Evolutionary conservation across 2,888 invertebrate species (phyloP).

Genomic region (Germaria angustata): DNA sequence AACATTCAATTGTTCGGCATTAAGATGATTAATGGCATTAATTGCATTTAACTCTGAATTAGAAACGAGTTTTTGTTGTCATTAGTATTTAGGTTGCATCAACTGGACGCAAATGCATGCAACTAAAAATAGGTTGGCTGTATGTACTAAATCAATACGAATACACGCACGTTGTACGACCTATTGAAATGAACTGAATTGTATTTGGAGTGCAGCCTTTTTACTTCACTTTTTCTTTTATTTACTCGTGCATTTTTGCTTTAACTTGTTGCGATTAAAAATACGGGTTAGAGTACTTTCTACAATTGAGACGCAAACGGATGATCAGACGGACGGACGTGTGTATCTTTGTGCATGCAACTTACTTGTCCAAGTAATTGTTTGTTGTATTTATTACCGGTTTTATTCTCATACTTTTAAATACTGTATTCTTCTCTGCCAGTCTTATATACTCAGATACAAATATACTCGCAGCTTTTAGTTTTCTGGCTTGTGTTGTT

Average conservation of each 20-base stretch:
- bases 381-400: slow-evolving; percentile 61
- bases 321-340: background rate
- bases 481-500: slow-evolving; percentile 11
- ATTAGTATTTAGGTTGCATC: slow-evolving; percentile 53
- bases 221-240: slow-evolving; percentile 18
- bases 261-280: slow-evolving; percentile 20
- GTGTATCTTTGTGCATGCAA: slow-evolving; percentile 30
- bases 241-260: background rate
- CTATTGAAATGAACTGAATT: slow-evolving; percentile 10
- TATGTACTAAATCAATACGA: slow-evolving; percentile 1
- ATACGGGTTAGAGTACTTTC: slow-evolving; percentile 61
- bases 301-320: slow-evolving; percentile 26
- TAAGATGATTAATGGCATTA: slow-evolving; percentile 49
- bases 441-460: slow-evolving; percentile 2
- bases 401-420: slow-evolving; percentile 36
- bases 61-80: slow-evolving; percentile 9
- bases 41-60: background rate
- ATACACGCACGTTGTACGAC: background rate
- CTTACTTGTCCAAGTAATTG: slow-evolving; percentile 62
- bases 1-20: slow-evolving; percentile 49
- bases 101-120: slow-evolving; percentile 2
- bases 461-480: background rate
- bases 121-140: background rate
- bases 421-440: slow-evolving; percentile 37
- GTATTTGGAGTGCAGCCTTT: slow-evolving; percentile 8